Conservation (phyloP, 2,888 invertebrate species). For the Tipula unca region DNA sequence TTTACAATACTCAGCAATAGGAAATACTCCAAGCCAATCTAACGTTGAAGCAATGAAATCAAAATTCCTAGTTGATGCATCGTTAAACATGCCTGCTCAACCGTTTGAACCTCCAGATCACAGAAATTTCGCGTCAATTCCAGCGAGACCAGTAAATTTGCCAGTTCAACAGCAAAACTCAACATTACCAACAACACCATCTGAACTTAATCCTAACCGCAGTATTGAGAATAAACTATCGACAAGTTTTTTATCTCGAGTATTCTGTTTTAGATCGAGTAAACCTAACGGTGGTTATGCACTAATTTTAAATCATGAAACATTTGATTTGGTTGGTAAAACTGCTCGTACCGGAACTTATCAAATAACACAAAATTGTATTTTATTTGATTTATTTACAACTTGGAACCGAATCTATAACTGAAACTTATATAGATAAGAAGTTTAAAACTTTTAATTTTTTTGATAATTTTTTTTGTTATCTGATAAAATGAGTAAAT, state of each 20-base stretch:
- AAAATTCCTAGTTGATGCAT: neutral
- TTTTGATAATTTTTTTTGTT: no score
- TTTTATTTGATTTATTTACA: no score
- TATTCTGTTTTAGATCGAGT: neutral
- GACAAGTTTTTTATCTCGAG: neutral
- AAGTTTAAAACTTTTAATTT: no score
- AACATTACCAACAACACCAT: neutral
- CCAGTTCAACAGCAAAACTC: neutral
- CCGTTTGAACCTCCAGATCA: neutral
- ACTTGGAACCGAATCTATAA: no score
- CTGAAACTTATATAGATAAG: no score
- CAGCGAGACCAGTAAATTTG: neutral
- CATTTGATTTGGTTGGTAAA: neutral
- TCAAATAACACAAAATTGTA: no score
- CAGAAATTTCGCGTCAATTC: neutral
- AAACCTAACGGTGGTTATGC: neutral
- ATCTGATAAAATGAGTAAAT: no score
- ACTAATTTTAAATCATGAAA: neutral
- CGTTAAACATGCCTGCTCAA: neutral
- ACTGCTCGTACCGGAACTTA: constrained; percentile 30
- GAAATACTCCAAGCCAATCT: neutral
- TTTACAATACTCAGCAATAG: neutral
- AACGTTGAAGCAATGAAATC: neutral
- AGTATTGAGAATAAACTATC: neutral
- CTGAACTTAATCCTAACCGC: neutral